Evolutionary conservation across 1,140 invertebrate species (phyloP).

Genomic region (Ctenoplectra terminalis): DNA sequence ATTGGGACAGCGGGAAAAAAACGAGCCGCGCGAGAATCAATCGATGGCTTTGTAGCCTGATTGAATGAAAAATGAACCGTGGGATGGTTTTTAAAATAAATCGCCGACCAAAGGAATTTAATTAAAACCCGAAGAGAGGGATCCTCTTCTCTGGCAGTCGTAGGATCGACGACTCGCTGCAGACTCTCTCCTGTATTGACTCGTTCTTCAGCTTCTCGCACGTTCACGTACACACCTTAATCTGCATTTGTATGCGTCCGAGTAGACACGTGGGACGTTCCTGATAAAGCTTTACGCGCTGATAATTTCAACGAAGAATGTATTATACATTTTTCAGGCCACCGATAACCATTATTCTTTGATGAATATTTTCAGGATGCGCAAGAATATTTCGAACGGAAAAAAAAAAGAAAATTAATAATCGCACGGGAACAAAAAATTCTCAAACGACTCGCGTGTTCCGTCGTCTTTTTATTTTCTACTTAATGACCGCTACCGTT

Average conservation of each 20-base stretch:
- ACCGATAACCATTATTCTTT: background rate
- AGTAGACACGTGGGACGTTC: background rate
- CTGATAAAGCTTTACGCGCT: background rate
- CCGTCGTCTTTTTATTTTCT: background rate
- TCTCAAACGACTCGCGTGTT: background rate
- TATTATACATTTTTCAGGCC: background rate
- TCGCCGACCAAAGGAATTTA: slow-evolving; percentile 58
- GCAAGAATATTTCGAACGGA: too few relatives aligned
- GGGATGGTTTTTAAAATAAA: slow-evolving; percentile 55
- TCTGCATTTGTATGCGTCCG: background rate
- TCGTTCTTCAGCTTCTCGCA: background rate
- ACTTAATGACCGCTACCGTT: slow-evolving; percentile 27
- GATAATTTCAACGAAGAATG: background rate
- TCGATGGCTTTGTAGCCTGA: background rate
- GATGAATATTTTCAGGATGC: background rate
- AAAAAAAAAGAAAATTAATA: background rate
- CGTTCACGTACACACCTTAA: background rate
- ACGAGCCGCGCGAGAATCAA: background rate
- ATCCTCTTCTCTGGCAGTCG: too few relatives aligned
- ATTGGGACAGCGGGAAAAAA: background rate
- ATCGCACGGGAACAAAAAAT: background rate
- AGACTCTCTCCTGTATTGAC: background rate
- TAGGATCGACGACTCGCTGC: background rate
- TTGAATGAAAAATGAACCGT: background rate
- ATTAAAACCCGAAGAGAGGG: slow-evolving; percentile 55